Evolutionary conservation across 2,888 invertebrate species (phyloP).

Genomic region (Villa cingulata): DNA sequence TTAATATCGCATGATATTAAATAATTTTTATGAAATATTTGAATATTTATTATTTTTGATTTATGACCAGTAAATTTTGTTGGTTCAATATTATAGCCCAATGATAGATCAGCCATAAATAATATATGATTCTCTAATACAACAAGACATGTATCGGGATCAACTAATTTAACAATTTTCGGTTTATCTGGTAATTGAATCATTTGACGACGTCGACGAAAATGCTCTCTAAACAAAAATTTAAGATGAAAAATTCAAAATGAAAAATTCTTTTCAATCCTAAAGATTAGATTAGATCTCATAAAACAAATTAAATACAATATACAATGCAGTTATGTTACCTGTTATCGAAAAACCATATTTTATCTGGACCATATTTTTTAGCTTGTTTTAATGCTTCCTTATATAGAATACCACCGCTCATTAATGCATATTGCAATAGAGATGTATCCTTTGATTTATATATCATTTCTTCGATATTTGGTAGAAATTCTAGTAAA

Average conservation of each 20-base stretch:
- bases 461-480: slow-evolving; percentile 29
- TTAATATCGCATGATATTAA: slow-evolving; percentile 28
- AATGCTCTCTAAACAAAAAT: slow-evolving; percentile 24
- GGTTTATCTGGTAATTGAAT: slow-evolving; percentile 24
- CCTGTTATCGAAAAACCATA: slow-evolving; percentile 30
- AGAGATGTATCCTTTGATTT: slow-evolving; percentile 26
- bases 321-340: slow-evolving; percentile 15
- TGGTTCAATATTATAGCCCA: slow-evolving; percentile 22
- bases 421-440: slow-evolving; percentile 29
- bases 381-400: slow-evolving; percentile 28
- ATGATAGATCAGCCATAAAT: slow-evolving; percentile 26
- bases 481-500: slow-evolving; percentile 27
- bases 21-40: slow-evolving; percentile 24
- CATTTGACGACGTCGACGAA: slow-evolving; percentile 32
- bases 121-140: slow-evolving; percentile 23
- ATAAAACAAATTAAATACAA: no score
- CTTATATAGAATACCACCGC: slow-evolving; percentile 20
- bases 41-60: slow-evolving; percentile 20
- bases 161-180: slow-evolving; percentile 22
- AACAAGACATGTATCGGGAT: slow-evolving; percentile 27
- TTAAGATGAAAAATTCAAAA: not conserved
- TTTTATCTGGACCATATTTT: slow-evolving; percentile 20
- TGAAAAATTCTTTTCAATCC: not conserved
- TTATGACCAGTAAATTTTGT: slow-evolving; percentile 21
- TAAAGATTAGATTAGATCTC: no score